Conservation (phyloP, 1,140 invertebrate genomes). For the Aporrectodea caliginosa region DNA sequence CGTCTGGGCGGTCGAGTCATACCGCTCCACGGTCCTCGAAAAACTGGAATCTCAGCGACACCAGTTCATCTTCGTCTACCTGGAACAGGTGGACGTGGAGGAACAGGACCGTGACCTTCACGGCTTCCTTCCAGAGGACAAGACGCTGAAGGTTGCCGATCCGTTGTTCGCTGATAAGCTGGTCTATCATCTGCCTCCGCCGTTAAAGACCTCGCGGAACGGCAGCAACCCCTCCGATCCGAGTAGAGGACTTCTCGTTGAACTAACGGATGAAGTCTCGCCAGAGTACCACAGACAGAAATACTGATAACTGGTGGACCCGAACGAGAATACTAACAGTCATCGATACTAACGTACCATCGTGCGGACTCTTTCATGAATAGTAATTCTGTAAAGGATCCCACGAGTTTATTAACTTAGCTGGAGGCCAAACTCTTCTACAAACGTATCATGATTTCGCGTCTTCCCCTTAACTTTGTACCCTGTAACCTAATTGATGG, state of each 20-base stretch:
- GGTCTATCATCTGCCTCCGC: neutral
- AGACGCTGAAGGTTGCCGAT: neutral
- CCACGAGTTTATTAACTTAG: no score
- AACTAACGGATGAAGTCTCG: neutral
- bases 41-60: slow-evolving; percentile 15
- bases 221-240: neutral
- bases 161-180: neutral
- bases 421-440: no score
- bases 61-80: slow-evolving; percentile 14
- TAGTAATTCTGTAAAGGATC: no score
- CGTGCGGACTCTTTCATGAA: no score
- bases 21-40: neutral
- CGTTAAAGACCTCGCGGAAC: neutral
- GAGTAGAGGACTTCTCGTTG: neutral
- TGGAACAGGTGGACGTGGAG: slow-evolving; percentile 8
- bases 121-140: neutral
- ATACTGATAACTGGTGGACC: no score
- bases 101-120: neutral
- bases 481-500: no score
- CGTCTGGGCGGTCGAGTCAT: neutral
- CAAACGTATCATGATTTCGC: no score
- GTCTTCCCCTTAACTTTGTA: no score
- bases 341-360: no score
- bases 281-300: neutral
- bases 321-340: no score